Conservation (phyloP, 2,113 vertebrate genomes). For the Podarcis raffonei region DNA sequence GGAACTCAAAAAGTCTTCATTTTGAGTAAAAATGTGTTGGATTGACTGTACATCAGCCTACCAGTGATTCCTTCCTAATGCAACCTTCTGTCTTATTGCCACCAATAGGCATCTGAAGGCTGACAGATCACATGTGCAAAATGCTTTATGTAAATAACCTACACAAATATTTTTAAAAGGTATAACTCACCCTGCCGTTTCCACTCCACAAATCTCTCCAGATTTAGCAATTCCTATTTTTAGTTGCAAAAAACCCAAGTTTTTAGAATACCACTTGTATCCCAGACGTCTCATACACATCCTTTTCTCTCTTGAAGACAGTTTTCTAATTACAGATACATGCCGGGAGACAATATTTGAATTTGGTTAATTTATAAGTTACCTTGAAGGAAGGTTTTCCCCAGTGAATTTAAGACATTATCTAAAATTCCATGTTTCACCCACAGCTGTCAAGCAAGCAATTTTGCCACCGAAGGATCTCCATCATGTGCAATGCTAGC, state of each 20-base stretch:
- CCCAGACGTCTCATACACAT: conserved; percentile 1
- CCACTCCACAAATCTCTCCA: neutral
- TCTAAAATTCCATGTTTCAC: conserved; percentile 54
- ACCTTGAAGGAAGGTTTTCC: conserved; percentile 53
- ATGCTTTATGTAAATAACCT: neutral
- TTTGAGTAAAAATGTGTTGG: no score
- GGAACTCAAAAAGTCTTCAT: no score
- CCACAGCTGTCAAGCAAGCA: conserved; percentile 53
- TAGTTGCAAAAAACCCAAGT: neutral
- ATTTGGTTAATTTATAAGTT: conserved; percentile 64
- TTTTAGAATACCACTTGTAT: conserved; percentile 31
- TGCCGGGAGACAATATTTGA: conserved; percentile 53
- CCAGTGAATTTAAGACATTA: conserved; percentile 46
- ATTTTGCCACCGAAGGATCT: conserved; percentile 39
- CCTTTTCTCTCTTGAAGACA: conserved; percentile 39
- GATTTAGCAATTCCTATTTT: conserved; percentile 23
- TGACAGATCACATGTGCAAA: no score
- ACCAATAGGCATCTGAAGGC: no score
- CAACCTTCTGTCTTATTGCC: no score
- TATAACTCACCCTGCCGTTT: neutral
- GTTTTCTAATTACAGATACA: conserved; percentile 65
- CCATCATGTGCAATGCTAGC: conserved; percentile 28
- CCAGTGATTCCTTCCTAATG: no score
- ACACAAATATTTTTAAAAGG: neutral
- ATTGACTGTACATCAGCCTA: no score